Evolutionary conservation across 2,113 vertebrate species (phyloP), one percentile per base, ranked within the genome.

Genomic region (Numida meleagris): DNA sequence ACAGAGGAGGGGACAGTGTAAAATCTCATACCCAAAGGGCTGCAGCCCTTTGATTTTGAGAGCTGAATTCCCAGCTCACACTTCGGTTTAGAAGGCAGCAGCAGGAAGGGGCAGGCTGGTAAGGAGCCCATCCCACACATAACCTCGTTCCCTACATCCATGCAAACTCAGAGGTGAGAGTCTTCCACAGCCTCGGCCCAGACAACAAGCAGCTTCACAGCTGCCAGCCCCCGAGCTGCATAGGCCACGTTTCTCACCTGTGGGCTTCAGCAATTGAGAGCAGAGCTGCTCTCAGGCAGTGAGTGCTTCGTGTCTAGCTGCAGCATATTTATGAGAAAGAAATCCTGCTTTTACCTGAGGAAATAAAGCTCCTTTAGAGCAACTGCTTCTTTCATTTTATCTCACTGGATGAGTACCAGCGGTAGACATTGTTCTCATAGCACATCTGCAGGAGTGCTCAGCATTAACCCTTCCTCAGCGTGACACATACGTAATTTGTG

Each of bases 291-390:
- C 93, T 89, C 75, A 87, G 80, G 75, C 87, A 74, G 1, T 78
- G 94, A 93, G 72, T 90, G 40, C 40, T 94, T 96, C 88, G 63
- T 75, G 57, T 78, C 61, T 71, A 71, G 53, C 82, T 67, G 70
- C 48, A 63, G 90, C 0, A 11, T 93, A 88, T 81, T 93, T 95
- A 80, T 74, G 72, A 90, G 67, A 83, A 48, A 80, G 48, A 90
- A 95, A 83, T 91, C 34, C 59, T 73, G 59, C 59, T 88, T 94
- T 91, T 81, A 95, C 57, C 68, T 71, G 88, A 86, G 72, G 62
- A 74, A 84, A 96, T 80, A 80, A 83, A 95, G 75, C 79, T 86
- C 67, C 82, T 90, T 91, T 51, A 83, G 34, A 88, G 79, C 33
- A 94, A 36, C 78, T 73, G 71, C 51, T 25, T 58, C 42, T 89